Base-by-base conservation (phyloP, 2,113 vertebrate species). In the Indri indri region DNA sequence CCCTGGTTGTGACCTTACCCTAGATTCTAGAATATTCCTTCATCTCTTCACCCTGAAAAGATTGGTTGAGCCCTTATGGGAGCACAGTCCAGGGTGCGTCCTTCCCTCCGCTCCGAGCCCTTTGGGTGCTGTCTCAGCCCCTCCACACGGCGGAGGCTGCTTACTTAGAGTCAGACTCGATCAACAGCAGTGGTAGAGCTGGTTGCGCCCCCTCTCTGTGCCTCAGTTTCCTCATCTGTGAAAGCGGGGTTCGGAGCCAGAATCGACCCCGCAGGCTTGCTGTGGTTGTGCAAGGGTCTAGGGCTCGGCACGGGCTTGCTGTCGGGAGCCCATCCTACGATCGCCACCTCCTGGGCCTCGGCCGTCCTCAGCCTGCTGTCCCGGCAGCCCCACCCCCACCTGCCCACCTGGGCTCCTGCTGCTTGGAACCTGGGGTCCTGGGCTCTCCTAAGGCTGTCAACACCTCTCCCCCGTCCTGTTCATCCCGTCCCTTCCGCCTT, bases 201-300 rank as follows among this genome's bases (percentile, higher is more conserved):
- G 37, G 18, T 34, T 50, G 11, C 13, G 2, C n/a, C 45, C 17
- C 30, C 17, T 50, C 40, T 22, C 30, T 0, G 30, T 65, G 79
- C 79, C 70, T 57, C 66, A 8, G 25, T 74, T 54, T 90, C 68
- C 52, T 20, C 66, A n/a, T 27, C 66, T 74, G 27, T n/a, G 14
- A 37, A 54, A 52, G 7, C 2, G 18, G 63, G 81, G 5, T 32
- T 2, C 1, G 32, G 63, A 17, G 8, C 37, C 2, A 22, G 50
- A 71, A 20, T 12, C 34, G 8, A n/a, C 8, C 3, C 6, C 23
- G 2, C 0, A 14, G 50, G 3, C 45, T n/a, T 66, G 30, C n/a
- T 18, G 30, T 4, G 7, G 34, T 10, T 30, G 1, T 0, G 7
- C 0, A 50, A 70, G 37, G 8, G 34, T 7, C 13, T 25, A 20